Evolutionary conservation across 2,888 invertebrate genomes (phyloP).

Genomic region (Oligia fasciuncula): DNA sequence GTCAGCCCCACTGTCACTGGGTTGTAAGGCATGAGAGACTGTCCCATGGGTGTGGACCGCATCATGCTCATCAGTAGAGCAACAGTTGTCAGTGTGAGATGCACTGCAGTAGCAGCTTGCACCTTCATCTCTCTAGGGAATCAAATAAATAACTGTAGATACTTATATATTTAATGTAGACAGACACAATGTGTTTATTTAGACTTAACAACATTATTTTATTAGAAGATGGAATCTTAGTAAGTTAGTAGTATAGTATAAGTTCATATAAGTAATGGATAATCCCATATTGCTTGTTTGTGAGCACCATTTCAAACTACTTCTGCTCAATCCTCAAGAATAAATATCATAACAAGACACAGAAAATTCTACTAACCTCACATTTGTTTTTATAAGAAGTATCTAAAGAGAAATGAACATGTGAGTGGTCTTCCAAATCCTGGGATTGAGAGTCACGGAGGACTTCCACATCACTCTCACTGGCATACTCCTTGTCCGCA

Average conservation of each 20-base stretch:
- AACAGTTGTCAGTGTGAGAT: slow-evolving; percentile 93
- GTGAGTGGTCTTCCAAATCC: slow-evolving; percentile 84
- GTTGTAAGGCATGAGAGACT: slow-evolving; percentile 89
- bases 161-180: background rate
- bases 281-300: background rate
- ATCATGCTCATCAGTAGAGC: slow-evolving; percentile 93
- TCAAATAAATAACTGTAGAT: background rate
- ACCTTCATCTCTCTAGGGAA: slow-evolving; percentile 87
- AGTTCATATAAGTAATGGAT: too few species aligned
- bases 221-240: background rate
- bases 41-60: slow-evolving; percentile 80
- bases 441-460: slow-evolving; percentile 78
- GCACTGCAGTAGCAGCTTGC: slow-evolving; percentile 94
- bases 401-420: slow-evolving; percentile 87
- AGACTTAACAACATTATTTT: background rate
- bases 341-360: background rate
- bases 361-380: slow-evolving; percentile 77
- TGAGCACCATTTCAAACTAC: background rate
- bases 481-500: slow-evolving; percentile 81
- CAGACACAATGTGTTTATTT: background rate
- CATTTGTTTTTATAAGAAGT: slow-evolving; percentile 87
- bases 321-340: background rate
- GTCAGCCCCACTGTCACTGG: slow-evolving; percentile 93
- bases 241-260: background rate
- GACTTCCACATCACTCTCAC: slow-evolving; percentile 84